Conservation (phyloP, 1,140 invertebrate genomes). For the Apolygus lucorum region DNA sequence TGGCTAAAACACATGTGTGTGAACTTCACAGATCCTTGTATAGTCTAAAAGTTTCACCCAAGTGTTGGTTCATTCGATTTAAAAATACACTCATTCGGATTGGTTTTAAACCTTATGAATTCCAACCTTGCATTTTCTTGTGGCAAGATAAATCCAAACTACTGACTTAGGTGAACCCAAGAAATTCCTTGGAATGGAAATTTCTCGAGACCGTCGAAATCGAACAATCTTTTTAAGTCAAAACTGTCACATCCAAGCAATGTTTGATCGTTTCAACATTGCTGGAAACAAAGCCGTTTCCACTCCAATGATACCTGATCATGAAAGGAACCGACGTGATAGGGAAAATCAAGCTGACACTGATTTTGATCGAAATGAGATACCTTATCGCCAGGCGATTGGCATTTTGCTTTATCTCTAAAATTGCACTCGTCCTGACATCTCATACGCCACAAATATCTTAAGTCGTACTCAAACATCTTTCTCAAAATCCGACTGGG, state of each 20-base stretch:
- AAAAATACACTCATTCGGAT: neutral
- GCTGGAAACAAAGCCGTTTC: neutral
- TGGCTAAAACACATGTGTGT: neutral
- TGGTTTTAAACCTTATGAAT: neutral
- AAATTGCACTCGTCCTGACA: neutral
- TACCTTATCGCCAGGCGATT: neutral
- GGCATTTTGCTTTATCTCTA: neutral
- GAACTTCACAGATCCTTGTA: neutral
- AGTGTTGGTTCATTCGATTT: neutral
- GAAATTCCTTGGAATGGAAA: neutral
- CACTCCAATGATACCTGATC: neutral
- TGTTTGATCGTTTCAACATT: neutral
- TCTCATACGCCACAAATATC: neutral
- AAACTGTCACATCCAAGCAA: neutral
- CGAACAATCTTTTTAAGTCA: neutral
- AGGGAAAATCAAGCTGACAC: neutral
- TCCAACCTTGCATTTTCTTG: neutral
- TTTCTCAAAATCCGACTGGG: neutral
- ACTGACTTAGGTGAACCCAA: neutral
- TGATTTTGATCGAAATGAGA: neutral
- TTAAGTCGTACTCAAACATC: neutral
- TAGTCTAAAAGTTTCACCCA: neutral
- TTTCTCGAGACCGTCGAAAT: neutral
- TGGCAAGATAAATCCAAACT: neutral
- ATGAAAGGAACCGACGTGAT: neutral